Conservation (phyloP, 2,113 vertebrate species). For the Patagioenas fasciata region DNA sequence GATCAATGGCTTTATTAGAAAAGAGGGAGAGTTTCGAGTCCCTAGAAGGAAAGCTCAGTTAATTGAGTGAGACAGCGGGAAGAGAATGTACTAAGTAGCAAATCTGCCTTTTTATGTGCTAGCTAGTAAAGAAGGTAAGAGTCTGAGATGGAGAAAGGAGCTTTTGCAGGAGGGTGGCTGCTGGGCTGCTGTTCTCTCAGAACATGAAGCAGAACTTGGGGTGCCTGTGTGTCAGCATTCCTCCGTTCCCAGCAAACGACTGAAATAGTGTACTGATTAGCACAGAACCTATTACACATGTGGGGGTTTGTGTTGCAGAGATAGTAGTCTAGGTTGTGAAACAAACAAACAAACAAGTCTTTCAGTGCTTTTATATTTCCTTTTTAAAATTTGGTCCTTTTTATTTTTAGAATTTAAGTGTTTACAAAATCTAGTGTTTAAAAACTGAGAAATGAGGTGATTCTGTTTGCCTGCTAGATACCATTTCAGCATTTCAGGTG, state of each 20-base stretch:
- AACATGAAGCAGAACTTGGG: background rate
- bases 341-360: background rate
- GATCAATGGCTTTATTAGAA: background rate
- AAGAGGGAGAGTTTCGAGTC: background rate
- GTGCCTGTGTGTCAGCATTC: background rate
- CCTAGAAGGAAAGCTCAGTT: background rate
- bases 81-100: background rate
- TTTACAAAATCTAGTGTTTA: background rate
- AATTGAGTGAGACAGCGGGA: background rate
- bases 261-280: background rate
- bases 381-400: background rate
- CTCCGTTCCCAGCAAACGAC: background rate
- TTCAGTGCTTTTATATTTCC: background rate
- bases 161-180: background rate
- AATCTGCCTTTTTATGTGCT: background rate
- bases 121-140: background rate
- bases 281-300: background rate
- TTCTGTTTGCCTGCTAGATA: background rate
- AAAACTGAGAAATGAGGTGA: background rate
- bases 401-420: background rate
- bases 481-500: background rate
- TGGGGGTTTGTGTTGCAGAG: background rate
- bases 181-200: background rate
- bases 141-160: background rate
- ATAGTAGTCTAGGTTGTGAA: background rate